Conservation (phyloP, 2,888 invertebrate genomes). For the Ecliptopera silaceata region DNA sequence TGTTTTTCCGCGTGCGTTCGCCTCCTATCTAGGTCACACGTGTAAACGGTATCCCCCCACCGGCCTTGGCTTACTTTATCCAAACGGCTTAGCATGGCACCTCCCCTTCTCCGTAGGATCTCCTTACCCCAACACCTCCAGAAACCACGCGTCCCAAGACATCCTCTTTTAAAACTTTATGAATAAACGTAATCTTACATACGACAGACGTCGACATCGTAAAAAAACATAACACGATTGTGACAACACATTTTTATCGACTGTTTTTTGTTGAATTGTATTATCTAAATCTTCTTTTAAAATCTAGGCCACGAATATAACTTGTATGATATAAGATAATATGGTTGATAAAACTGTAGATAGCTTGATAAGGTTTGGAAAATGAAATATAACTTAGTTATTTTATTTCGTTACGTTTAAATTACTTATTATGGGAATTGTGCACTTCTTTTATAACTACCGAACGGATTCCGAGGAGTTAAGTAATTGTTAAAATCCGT, state of each 20-base stretch:
- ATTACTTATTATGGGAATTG: too few species aligned
- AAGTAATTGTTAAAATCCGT: neutral
- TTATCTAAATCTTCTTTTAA: slow-evolving; percentile 14
- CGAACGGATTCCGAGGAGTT: neutral
- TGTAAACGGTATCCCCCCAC: slow-evolving; percentile 79
- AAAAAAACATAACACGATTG: slow-evolving; percentile 1
- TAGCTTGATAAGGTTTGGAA: neutral
- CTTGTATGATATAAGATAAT: neutral
- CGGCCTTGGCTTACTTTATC: slow-evolving; percentile 81
- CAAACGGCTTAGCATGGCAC: slow-evolving; percentile 71
- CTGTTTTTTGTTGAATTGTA: slow-evolving; percentile 8
- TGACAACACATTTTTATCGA: neutral
- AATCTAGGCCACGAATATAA: slow-evolving; percentile 21
- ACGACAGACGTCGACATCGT: slow-evolving; percentile 12
- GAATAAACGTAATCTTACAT: neutral
- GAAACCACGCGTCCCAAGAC: slow-evolving; percentile 21
- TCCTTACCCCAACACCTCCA: slow-evolving; percentile 35
- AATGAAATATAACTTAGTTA: too few species aligned
- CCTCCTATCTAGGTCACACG: slow-evolving; percentile 80
- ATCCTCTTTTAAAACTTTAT: neutral
- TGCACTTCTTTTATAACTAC: neutral
- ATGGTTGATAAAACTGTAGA: neutral
- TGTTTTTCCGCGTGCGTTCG: slow-evolving; percentile 64
- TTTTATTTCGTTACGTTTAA: too few species aligned
- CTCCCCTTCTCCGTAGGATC: slow-evolving; percentile 62